Base-by-base conservation (phyloP, 1,140 invertebrate genomes). In the Drosophila azteca region DNA sequence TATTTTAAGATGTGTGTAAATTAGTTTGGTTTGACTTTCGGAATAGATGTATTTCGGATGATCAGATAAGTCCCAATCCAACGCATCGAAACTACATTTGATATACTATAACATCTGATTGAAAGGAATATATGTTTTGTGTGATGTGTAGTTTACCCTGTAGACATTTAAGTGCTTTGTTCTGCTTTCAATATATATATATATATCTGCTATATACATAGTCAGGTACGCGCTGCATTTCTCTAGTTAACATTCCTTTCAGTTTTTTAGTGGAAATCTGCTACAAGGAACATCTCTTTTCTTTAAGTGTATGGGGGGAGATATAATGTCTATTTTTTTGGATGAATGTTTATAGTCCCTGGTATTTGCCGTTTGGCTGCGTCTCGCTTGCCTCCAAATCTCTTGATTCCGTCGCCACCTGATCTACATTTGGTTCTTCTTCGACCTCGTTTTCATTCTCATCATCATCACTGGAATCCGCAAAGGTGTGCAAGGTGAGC, bases 141-240 rank as follows among this genome's bases (percentile, higher is more conserved):
- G 35, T 39, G 35, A 13, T 39, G 35, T 39, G 53, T 81, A 22
- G 57, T 29, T 79, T 84, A 80, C 81, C 77, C 82, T 87, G 70
- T 79, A 54, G 51, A 53, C 54, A 61, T 44, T 24, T 54, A n/a
- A 20, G 54, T 63, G 17, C 51, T 17, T 44, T 49, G 50, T 17
- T 76, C 61, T 79, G 29, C 31, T 75, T 64, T 62, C 57, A 54
- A 26, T 53, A 26, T 48, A 52, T 71, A n/a, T n/a, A n/a, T n/a
- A 61, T 68, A 68, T 64, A 46, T 59, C 61, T 55, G 8, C 50
- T 66, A 26, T 68, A 75, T 73, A 75, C 79, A 52, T 75, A 75
- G 58, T 87, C 83, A 87, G 83, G 83, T 87, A 87, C 83, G 76
- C 83, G 79, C 71, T 77, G 79, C 71, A 79, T 85, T 87, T 85